Base-by-base conservation (phyloP, 2,113 vertebrate genomes). In the Festucalex cinctus region DNA sequence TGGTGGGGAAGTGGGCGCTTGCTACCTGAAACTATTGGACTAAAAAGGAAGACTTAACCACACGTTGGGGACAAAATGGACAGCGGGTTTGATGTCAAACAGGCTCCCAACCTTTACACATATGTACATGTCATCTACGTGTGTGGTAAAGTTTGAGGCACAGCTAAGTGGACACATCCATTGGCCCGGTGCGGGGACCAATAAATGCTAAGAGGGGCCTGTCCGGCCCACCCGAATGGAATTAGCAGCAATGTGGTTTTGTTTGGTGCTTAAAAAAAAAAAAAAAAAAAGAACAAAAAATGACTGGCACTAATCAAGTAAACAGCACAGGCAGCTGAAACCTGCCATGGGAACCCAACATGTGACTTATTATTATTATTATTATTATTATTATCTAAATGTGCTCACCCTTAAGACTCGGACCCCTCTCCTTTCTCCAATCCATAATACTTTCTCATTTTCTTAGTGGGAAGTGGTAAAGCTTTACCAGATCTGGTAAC, bases 291-390 rank as follows among this genome's bases (percentile, higher is more conserved):
- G 6, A 60, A 22, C 65, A 57, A 74, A 43, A 62, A 59, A 63
- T 35, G 77, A 88, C 88, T 87, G 84, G 86, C 84, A 88, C 86
- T 82, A 84, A 82, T 82, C 46, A 78, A 86, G 77, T 86, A 85
- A 87, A 85, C 82, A 69, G 64, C 75, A 76, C 83, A 88, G 86
- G 78, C 60, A 75, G 66, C 56, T 65, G 69, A 75, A 70, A 74
- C 84, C 82, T 86, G 83, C 60, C n/a, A 68, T 73, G n/a, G 58
- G 75, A 82, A 71, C 75, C 78, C 5, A 88, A 88, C 79, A 80
- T 88, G 89, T 88, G 86, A 61, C 20, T 60, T 60, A n/a, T 6
- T 39, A 32, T 36, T 36, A 3, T 35, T 60, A 32, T 60, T 60
- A n/a, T 6, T 39, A 32, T 36, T 36, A 3, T 35, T 60, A 32